Evolutionary conservation across 2,113 vertebrate species (phyloP).

Genomic region (Globicephala melas): DNA sequence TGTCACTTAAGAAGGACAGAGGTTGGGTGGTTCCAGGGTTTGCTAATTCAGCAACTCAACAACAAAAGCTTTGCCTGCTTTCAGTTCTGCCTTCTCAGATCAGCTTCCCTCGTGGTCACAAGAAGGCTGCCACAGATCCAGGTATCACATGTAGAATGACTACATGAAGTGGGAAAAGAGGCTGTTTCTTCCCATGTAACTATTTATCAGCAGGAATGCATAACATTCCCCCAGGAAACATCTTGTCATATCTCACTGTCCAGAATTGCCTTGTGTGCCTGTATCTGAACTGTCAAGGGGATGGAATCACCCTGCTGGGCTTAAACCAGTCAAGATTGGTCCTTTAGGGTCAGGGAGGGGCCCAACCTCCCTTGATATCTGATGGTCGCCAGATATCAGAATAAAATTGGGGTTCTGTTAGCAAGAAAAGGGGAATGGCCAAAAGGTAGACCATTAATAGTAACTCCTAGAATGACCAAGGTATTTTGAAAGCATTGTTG

Average conservation of each 20-base stretch:
- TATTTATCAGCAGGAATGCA: background rate
- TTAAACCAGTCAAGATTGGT: background rate
- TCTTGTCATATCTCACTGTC: background rate
- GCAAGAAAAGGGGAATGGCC: background rate
- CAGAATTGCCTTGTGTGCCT: background rate
- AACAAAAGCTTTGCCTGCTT: background rate
- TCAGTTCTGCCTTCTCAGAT: background rate
- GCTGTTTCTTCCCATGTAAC: background rate
- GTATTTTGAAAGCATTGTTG: background rate
- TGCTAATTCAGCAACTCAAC: background rate
- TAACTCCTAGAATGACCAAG: background rate
- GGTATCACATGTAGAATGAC: background rate
- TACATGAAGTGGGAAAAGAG: background rate
- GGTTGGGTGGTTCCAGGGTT: background rate
- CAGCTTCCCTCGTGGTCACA: background rate
- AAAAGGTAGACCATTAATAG: background rate
- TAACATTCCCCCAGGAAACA: background rate
- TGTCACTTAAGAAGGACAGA: background rate
- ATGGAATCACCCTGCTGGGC: background rate
- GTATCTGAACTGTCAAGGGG: background rate
- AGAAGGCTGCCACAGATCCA: background rate
- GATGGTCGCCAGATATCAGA: background rate
- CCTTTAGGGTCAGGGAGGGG: background rate
- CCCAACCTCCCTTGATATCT: background rate
- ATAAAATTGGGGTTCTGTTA: background rate